These are phyloP conservation scores for Hipparchia semele DNA, from an alignment of 2,888 invertebrate species.

Conservation along the genomic window DNA sequence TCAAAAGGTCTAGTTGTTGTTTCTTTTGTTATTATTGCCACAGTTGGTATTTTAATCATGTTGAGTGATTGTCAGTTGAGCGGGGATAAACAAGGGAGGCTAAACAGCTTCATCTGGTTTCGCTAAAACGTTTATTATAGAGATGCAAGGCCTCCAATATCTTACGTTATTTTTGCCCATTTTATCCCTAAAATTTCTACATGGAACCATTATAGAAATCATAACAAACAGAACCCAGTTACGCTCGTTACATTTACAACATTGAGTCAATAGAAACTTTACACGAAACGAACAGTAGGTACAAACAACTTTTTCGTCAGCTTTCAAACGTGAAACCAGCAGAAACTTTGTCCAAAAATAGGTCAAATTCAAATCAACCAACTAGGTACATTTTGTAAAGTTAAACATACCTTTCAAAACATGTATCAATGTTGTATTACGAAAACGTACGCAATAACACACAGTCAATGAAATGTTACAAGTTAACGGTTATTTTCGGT, in stretches of 20 bases:
- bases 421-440: neutral
- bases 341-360: slow-evolving; percentile 1
- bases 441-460: neutral
- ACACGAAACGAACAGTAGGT: neutral
- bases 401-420: neutral
- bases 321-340: neutral
- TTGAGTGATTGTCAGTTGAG: neutral
- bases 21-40: neutral
- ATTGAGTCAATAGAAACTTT: slow-evolving; percentile 1
- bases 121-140: neutral
- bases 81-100: neutral
- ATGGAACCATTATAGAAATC: too few relatives aligned
- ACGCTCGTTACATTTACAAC: too few relatives aligned
- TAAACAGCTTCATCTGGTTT: neutral
- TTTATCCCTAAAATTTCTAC: neutral
- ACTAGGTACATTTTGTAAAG: neutral
- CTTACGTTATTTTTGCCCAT: neutral
- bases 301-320: slow-evolving; percentile 3
- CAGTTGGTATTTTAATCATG: neutral
- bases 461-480: slow-evolving; percentile 11
- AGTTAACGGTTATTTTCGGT: slow-evolving; percentile 12
- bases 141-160: neutral
- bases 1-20: neutral
- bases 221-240: neutral
- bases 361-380: slow-evolving; percentile 2